A percentile compares a stretch with the other conserved stretches of the same genome.
These are phyloP conservation scores for Sphaeramia orbicularis DNA, from an alignment of 2,797 vertebrate species.

Conservation along the genomic window DNA sequence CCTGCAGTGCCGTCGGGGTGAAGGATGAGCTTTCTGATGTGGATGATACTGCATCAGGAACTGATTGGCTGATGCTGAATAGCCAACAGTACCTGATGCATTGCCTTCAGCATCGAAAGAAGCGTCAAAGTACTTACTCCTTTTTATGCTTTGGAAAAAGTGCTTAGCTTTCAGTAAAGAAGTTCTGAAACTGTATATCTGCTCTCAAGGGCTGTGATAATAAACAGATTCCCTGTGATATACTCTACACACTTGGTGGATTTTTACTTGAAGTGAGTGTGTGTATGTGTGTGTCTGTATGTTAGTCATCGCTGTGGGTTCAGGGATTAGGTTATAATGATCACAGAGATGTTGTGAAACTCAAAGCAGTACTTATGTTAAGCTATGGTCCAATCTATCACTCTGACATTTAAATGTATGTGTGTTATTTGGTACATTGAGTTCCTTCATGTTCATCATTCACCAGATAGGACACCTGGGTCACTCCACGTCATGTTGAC, in stretches of 20 bases:
- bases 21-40: conserved; percentile 91
- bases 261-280: background rate
- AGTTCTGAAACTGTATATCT: conserved; percentile 4
- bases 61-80: conserved; percentile 95
- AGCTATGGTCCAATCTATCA: conserved; percentile 51
- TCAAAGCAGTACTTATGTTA: conserved; percentile 42
- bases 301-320: conserved; percentile 37
- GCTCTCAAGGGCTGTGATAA: conserved; percentile 2
- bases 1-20: conserved; percentile 20
- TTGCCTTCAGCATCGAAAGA: conserved; percentile 95
- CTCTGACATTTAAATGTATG: conserved; percentile 48
- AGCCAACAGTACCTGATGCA: conserved; percentile 99
- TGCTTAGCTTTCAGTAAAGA: background rate
- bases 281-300: conserved; percentile 4
- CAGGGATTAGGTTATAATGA: conserved; percentile 52
- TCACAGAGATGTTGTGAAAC: conserved; percentile 50
- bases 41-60: conserved; percentile 99
- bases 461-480: conserved; percentile 15
- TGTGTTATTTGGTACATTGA: conserved; percentile 20
- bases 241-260: conserved; percentile 15
- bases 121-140: conserved; percentile 52
- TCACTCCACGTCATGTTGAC: conserved; percentile 24
- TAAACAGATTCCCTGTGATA: conserved; percentile 13
- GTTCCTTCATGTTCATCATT: conserved; percentile 19
- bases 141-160: conserved; percentile 11